phyloP scores from a whole-genome alignment of 2,888 invertebrate species.

The Vanessa cardui region DNA sequence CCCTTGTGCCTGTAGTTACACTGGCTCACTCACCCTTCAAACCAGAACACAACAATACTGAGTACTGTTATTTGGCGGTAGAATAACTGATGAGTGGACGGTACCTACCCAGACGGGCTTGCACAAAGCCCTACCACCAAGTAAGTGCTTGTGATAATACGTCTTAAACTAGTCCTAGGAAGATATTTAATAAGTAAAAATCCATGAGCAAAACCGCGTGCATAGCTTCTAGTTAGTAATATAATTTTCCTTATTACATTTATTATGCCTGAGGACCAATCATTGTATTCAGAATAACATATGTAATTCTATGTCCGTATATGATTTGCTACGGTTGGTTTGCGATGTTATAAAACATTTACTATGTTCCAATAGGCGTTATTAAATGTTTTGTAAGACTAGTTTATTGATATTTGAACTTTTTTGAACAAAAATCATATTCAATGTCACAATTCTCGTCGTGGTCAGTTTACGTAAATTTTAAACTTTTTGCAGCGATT shows the following conservation, averaged over 20 bases:
- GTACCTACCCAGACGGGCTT: no score
- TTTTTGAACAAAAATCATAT: background rate
- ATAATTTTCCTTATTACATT: constrained; percentile 13
- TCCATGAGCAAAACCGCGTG: background rate
- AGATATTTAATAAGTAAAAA: background rate
- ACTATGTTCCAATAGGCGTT: background rate
- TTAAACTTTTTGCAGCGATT: background rate
- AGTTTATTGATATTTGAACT: background rate
- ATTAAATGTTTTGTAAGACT: background rate
- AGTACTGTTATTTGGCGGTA: no score
- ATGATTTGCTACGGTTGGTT: background rate
- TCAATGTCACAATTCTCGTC: no score
- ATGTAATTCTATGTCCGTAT: constrained; percentile 9
- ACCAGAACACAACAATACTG: no score
- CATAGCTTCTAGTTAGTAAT: background rate
- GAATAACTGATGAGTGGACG: no score
- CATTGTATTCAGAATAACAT: constrained; percentile 16
- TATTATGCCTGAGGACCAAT: constrained; percentile 13
- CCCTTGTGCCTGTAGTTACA: no score
- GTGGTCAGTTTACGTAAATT: background rate
- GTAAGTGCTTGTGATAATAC: no score
- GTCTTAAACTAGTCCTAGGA: no score
- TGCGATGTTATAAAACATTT: background rate
- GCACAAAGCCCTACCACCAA: no score
- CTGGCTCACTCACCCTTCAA: no score